phyloP scores from a whole-genome alignment of 2,888 invertebrate species.

The Timandra comae region DNA sequence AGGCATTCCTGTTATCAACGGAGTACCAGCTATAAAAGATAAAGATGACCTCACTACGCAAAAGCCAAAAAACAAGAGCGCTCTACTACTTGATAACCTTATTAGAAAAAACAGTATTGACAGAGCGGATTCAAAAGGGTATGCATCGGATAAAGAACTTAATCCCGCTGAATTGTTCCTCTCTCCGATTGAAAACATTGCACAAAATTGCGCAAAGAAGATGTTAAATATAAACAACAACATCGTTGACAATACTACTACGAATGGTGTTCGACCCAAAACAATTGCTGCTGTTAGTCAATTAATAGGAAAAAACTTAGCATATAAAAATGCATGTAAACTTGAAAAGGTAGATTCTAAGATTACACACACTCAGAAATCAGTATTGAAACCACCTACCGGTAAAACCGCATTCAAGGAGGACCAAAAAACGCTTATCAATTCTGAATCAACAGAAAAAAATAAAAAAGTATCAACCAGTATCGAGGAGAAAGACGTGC shows the following conservation, averaged over 20 bases:
- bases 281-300: constrained; percentile 61
- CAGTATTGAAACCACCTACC: constrained; percentile 60
- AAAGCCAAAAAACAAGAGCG: constrained; percentile 68
- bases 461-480: constrained; percentile 22
- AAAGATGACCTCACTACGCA: constrained; percentile 26
- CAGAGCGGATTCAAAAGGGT: constrained; percentile 53
- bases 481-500: constrained; percentile 18
- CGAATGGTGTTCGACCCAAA: constrained; percentile 50
- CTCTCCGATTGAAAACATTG: constrained; percentile 50
- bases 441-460: constrained; percentile 25
- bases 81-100: constrained; percentile 72
- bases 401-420: constrained; percentile 41
- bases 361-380: constrained; percentile 53
- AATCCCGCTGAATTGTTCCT: constrained; percentile 69
- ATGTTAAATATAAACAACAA: constrained; percentile 70
- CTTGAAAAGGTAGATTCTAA: constrained; percentile 60
- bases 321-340: constrained; percentile 57
- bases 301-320: constrained; percentile 57
- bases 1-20: constrained; percentile 9
- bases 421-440: constrained; percentile 30
- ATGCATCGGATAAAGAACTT: constrained; percentile 53
- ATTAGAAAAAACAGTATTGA: constrained; percentile 78
- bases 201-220: constrained; percentile 56
- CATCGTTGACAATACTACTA: constrained; percentile 51
- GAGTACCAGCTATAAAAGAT: constrained; percentile 37